Percentiles rank a stretch among this genome's conserved stretches.
These are phyloP conservation scores for Perizoma affinitatum DNA, from an alignment of 2,888 invertebrate genomes.

Conservation along the genomic window DNA sequence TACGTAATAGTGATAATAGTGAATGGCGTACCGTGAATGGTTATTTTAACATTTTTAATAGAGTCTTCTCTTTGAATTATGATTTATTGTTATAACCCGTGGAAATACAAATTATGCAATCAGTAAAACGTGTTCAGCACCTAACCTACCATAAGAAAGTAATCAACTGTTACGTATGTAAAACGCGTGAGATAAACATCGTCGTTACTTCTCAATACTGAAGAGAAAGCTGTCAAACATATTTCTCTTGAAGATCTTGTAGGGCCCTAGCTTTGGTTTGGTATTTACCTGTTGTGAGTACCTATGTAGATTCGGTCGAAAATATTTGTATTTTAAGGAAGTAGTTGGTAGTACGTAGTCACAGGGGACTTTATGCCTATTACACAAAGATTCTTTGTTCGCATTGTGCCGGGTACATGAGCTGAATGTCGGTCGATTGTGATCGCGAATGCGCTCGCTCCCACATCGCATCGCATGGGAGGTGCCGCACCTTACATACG, in stretches of 20 bases:
- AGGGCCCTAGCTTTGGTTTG: constrained; percentile 21
- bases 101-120: constrained; percentile 49
- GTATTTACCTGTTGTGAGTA: constrained; percentile 28
- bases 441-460: constrained; percentile 61
- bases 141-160: constrained; percentile 43
- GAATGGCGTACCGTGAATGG: constrained; percentile 49
- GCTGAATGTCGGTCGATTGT: constrained; percentile 64
- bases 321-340: constrained; percentile 29
- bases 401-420: constrained; percentile 56
- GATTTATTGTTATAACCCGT: constrained; percentile 43
- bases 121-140: constrained; percentile 36
- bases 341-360: constrained; percentile 30
- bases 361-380: constrained; percentile 24
- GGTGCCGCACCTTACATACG: constrained; percentile 62
- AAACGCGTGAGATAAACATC: constrained; percentile 45
- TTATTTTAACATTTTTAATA: constrained; percentile 39
- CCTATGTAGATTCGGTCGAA: constrained; percentile 14
- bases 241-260: constrained; percentile 43
- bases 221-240: constrained; percentile 57
- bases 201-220: constrained; percentile 46
- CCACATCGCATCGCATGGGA: constrained; percentile 61
- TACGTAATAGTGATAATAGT: constrained; percentile 50
- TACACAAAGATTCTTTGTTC: constrained; percentile 67
- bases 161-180: constrained; percentile 45
- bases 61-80: constrained; percentile 29